Evolutionary conservation across 1,140 invertebrate genomes (phyloP), one percentile per base, ranked within the genome.

Genomic region (Magallana gigas): DNA sequence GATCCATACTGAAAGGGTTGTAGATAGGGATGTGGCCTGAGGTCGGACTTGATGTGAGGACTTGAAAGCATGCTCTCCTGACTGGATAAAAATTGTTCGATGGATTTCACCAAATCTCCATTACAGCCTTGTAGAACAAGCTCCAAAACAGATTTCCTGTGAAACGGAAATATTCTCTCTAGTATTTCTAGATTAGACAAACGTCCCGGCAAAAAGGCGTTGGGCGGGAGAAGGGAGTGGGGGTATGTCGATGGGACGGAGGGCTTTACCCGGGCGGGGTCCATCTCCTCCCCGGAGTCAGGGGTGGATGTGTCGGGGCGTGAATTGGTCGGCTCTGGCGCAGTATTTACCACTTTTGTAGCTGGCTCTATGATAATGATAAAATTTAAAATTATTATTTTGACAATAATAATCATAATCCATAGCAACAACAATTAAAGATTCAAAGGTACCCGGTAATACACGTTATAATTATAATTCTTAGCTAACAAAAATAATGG

Each of bases 81-180:
- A 9, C 93, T 93, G 7, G 94, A 94, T 62, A 95, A 89, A 88
- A 97, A 96, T 87, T 97, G 96, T 90, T 97, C 96, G 48, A 97
- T 97, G 9, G 97, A 96, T 88, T 97, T 97, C 3, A 98, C 95
- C n/a, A 98, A 93, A 92, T 98, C 97, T 60, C 98, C 96, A 88
- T 97, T 97, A 93, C 97, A 98, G 29, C 97, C 96, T 88, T 97
- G 96, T 11, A 98, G 94, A 11, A 98, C 97, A 84, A 99, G 94
- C 92, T 98, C 98, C 62, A 99, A 94, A 0, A 99, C 98, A 0
- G 97, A 96, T 14, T 97, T 96, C 58, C 95, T 94, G 93, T 99
- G 98, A 80, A 97, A 96, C 0, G 98, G 98, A 94, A 99, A 99
- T 7, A 99, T 95, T 80, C 97, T 96, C 7, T 96, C 96, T 59